Base-by-base conservation (phyloP, 1,140 invertebrate genomes). In the Ectropis grisescens region DNA sequence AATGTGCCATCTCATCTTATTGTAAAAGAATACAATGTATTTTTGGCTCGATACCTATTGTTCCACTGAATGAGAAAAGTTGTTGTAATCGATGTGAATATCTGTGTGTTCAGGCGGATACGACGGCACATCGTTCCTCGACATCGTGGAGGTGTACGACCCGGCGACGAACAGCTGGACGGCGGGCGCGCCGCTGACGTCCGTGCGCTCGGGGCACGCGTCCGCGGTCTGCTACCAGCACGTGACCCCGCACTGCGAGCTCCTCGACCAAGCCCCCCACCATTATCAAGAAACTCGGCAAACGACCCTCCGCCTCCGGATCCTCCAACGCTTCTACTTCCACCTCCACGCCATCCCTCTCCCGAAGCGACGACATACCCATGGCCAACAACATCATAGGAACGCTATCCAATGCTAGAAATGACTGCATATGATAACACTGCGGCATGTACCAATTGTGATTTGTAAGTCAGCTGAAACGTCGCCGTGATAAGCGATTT, bases 101-200 rank as follows among this genome's bases (percentile, higher is more conserved):
- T 19, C 3, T 9, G 29, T 33, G 12, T 29, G 11, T 69, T 64
- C 45, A 93, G 94, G 94, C 31, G 94, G 94, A 1, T 96, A 93
- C 71, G 92, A 95, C 82, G 93, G 93, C 28, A 86, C 88, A 27
- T 83, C 86, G 24, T 95, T 96, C 80, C 70, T 95, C 22, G 86
- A 88, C 34, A 90, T 90, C 13, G 92, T 96, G 12, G 94, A 96
- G 81, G 90, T 94, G 29, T 97, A 94, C 61, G 91, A 96, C 80
- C 91, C 93, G 13, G 76, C 76, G 0, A 87, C 82, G 24, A 88
- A 95, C 72, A 69, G 78, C 14, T 97, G 95, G 95, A 84, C 84
- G 33, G 82, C 85, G 40, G 91, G 92, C 13, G 87, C 88, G 13
- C 85, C 90, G 1, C 88, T 97, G 75, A 90, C 90, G n/a, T 93